Evolutionary conservation across 1,140 invertebrate species (phyloP).

Genomic region (Antheraea mylitta): DNA sequence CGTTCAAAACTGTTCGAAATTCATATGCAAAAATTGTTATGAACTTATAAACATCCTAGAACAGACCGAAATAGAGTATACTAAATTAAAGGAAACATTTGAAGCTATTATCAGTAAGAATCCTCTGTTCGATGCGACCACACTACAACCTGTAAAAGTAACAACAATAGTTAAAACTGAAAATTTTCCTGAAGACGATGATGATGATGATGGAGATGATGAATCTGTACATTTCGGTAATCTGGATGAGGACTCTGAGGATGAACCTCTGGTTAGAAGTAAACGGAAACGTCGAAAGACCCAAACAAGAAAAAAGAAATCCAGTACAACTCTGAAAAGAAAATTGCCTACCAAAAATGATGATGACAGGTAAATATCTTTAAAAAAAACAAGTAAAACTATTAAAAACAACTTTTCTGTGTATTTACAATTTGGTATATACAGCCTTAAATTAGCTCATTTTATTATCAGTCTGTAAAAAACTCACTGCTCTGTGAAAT

Average conservation of each 20-base stretch:
- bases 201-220: constrained; percentile 19
- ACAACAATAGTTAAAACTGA: constrained; percentile 51
- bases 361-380: neutral
- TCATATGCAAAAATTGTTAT: constrained; percentile 58
- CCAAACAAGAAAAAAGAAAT: constrained; percentile 55
- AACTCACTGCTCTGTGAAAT: too few species aligned
- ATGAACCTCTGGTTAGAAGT: constrained; percentile 63
- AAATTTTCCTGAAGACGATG: constrained; percentile 15
- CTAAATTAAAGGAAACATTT: constrained; percentile 60
- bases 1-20: constrained; percentile 37
- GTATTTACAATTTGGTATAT: too few species aligned
- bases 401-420: too few species aligned
- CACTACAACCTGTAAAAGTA: constrained; percentile 27
- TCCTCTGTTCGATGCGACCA: constrained; percentile 45
- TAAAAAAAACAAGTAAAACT: neutral
- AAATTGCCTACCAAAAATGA: constrained; percentile 30
- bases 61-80: constrained; percentile 59
- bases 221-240: constrained; percentile 23
- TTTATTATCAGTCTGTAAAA: too few species aligned
- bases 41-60: constrained; percentile 63
- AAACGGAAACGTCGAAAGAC: constrained; percentile 58
- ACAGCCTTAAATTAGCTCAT: too few species aligned
- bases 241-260: constrained; percentile 59
- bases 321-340: constrained; percentile 31
- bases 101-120: constrained; percentile 64